A percentile compares a stretch with the other conserved stretches of the same genome.
Conservation (phyloP, 2,113 vertebrate genomes). For the Prochilodus magdalenae region DNA sequence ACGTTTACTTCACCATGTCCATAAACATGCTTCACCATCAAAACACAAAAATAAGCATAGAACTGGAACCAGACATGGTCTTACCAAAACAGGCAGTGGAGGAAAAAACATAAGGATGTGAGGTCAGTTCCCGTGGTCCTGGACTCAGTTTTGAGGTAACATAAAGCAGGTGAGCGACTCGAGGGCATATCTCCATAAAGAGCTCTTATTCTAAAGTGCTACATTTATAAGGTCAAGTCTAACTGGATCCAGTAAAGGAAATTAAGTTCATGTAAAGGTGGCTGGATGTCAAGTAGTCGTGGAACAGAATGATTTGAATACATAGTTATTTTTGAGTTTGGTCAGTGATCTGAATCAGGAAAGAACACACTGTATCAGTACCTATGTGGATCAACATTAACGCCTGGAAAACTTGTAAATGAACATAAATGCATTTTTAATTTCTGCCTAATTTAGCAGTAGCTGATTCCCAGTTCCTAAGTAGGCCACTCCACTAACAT, state of each 20-base stretch:
- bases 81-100: background rate
- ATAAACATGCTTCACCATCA: constrained; percentile 12
- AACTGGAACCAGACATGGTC: background rate
- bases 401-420: background rate
- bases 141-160: constrained; percentile 8
- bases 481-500: background rate
- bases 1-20: background rate
- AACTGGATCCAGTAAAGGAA: background rate
- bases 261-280: background rate
- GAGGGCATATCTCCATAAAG: background rate
- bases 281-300: background rate
- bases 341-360: background rate
- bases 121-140: background rate
- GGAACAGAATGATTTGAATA: background rate
- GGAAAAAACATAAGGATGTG: background rate
- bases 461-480: background rate
- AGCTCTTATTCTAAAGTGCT: background rate
- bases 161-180: constrained; percentile 9
- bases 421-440: background rate
- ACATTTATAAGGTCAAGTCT: background rate
- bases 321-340: background rate
- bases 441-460: background rate
- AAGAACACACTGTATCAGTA: background rate
- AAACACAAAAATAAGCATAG: constrained; percentile 14
- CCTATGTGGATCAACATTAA: background rate